Evolutionary conservation across 2,113 vertebrate genomes (phyloP).

Genomic region (Desmodus rotundus): DNA sequence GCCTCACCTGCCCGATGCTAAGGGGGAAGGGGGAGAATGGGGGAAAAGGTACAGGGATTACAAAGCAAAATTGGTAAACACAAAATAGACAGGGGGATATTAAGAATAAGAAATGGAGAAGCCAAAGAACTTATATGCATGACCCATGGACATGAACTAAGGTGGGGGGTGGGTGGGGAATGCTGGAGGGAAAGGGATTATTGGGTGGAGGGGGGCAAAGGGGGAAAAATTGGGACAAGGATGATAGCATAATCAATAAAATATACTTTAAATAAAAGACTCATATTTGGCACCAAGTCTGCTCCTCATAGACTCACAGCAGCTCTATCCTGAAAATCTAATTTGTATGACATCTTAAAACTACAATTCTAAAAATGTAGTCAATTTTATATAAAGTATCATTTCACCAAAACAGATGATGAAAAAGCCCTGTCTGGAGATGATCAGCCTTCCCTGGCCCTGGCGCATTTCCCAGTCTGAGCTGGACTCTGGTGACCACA

Average conservation of each 20-base stretch:
- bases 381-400: neutral
- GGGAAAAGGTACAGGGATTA: too few relatives aligned
- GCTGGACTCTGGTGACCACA: neutral
- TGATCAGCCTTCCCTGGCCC: neutral
- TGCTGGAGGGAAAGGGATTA: too few relatives aligned
- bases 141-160: too few relatives aligned
- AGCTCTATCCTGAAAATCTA: neutral
- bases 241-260: too few relatives aligned
- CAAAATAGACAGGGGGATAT: too few relatives aligned
- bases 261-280: too few relatives aligned
- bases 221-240: too few relatives aligned
- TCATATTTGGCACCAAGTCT: neutral
- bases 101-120: too few relatives aligned
- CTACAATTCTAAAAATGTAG: neutral
- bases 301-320: neutral
- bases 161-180: rapidly evolving
- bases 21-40: neutral
- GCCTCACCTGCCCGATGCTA: neutral
- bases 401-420: neutral
- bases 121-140: too few relatives aligned
- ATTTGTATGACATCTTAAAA: neutral
- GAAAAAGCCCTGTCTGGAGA: neutral
- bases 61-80: too few relatives aligned
- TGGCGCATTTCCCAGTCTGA: rapidly evolving
- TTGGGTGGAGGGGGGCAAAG: neutral